Evolutionary conservation across 2,797 vertebrate genomes (phyloP).

Genomic region (Sorex maritimensis): DNA sequence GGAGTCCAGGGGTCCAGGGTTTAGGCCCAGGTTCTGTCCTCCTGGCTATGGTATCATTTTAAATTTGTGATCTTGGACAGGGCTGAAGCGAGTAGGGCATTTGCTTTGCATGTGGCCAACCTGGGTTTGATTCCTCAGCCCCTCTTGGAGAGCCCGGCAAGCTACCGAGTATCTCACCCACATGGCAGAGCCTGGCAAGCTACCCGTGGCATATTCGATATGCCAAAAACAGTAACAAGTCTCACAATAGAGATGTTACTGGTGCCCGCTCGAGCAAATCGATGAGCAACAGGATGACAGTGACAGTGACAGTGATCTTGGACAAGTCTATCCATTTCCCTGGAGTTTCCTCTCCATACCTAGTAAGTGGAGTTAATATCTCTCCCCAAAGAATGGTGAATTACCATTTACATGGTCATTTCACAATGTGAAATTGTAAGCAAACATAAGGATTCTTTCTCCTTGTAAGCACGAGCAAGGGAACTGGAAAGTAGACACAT

Average conservation of each 20-base stretch:
- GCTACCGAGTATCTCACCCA: no score
- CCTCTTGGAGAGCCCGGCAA: no score
- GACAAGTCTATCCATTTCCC: conserved; percentile 12
- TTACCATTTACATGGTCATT: conserved; percentile 23
- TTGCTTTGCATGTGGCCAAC: no score
- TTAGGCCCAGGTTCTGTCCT: conserved; percentile 1
- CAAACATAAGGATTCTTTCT: not conserved
- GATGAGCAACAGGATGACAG: no score
- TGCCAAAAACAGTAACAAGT: no score
- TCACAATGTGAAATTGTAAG: not conserved
- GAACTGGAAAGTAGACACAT: not conserved
- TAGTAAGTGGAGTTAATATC: not conserved
- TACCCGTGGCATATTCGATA: no score
- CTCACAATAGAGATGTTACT: no score
- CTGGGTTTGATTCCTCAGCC: no score
- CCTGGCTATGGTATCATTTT: not conserved
- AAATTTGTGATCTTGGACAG: conserved; percentile 12
- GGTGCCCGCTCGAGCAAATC: no score
- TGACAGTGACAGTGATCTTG: not conserved
- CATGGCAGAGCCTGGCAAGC: no score
- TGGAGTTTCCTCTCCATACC: not conserved
- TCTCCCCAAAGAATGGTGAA: not conserved
- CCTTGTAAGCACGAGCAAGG: not conserved
- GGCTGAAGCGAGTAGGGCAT: no score
- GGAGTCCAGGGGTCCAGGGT: not conserved